phyloP scores from a whole-genome alignment of 2,888 invertebrate genomes.

The Enchytraeus crypticus region DNA sequence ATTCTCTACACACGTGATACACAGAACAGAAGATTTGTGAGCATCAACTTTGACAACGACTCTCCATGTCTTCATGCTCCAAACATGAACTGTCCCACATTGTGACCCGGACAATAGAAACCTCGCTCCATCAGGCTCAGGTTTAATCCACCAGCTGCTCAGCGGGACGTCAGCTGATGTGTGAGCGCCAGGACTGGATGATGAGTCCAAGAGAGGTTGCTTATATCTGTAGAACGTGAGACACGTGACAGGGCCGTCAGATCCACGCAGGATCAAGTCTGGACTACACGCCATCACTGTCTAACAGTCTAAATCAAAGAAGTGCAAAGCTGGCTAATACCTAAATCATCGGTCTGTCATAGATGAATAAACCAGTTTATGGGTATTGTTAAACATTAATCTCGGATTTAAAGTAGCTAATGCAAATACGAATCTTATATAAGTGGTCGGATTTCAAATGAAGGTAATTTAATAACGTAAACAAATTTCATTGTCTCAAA shows the following conservation, averaged over 20 bases:
- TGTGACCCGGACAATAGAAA: background rate
- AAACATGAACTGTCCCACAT: background rate
- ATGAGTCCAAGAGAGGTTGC: no score
- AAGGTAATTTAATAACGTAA: no score
- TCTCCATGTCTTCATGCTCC: background rate
- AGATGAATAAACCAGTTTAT: no score
- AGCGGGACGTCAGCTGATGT: no score
- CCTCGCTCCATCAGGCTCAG: background rate
- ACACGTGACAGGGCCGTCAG: background rate
- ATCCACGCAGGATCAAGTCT: conserved; percentile 6
- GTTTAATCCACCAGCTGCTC: no score
- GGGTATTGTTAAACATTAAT: background rate
- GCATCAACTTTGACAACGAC: background rate
- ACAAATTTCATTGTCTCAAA: no score
- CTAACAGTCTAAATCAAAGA: no score
- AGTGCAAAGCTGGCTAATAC: no score
- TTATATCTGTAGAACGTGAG: background rate
- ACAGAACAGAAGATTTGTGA: background rate
- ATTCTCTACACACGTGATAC: background rate
- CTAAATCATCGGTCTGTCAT: no score
- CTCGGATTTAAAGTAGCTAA: no score
- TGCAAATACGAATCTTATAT: no score
- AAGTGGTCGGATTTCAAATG: no score
- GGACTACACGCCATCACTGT: conserved; percentile 17
- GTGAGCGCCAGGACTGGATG: background rate